Base-by-base conservation (phyloP, 2,888 invertebrate species). In the Leptopilina myrica region DNA sequence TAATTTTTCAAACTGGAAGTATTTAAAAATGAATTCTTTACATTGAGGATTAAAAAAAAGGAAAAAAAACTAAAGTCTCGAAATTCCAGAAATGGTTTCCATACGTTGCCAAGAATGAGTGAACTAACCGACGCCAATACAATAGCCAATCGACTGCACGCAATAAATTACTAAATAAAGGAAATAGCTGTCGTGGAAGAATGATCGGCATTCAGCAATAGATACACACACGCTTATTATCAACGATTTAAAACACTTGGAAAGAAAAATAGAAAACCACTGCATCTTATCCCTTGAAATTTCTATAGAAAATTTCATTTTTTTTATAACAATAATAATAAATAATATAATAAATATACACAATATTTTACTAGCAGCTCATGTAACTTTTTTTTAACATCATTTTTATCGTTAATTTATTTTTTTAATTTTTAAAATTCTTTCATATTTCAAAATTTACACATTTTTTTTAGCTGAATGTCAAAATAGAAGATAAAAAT, bases 81-180 rank as follows among this genome's bases (percentile, higher is more conserved):
- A 14, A 26, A 69, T 69, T 53, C 49, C 53, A n/a, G 20, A n/a
- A 56, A 73, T 33, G n/a, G n/a, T 56, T 56, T 56, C 14, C 33
- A 73, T 73, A 69, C n/a, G 53, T 73, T 56, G 69, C 53, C 56
- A 56, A 26, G 56, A 73, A 73, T 56, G 56, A 73, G n/a, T 53
- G 33, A 56, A 73, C 33, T 73, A 66, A 33, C 69, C 33, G 69
- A 53, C n/a, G 33, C 69, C 53, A 56, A 56, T 56, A 73, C 33
- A 73, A 73, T 56, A 56, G 69, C 56, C 69, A 73, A 73, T 73
- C 33, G 33, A 73, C 69, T 73, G 53, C 69, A 56, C 33, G 69
- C 69, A 33, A 56, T 73, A 56, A 73, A 73, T 73, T 33, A 73
- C 69, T 73, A 49, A 73, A 56, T 73, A 73, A 56, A 56, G 69